phyloP scores from a whole-genome alignment of 2,797 vertebrate genomes.

The Xyrichtys novacula region DNA sequence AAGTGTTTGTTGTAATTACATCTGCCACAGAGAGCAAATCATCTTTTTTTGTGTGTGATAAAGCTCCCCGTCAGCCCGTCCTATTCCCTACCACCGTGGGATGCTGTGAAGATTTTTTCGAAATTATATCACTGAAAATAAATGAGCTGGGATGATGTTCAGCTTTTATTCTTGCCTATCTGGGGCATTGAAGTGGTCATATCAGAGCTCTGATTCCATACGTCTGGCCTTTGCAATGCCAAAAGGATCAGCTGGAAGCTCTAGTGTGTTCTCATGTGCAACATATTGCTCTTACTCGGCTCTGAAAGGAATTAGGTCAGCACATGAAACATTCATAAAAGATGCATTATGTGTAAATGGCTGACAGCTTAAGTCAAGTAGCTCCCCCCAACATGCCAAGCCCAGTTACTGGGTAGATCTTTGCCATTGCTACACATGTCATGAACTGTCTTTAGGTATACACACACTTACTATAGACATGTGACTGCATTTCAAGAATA shows the following conservation, averaged over 20 bases:
- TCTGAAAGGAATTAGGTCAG: constrained; percentile 84
- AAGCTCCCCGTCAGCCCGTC: constrained; percentile 32
- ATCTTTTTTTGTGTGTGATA: constrained; percentile 34
- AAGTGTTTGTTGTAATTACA: constrained; percentile 70
- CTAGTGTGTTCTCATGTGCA: constrained; percentile 68
- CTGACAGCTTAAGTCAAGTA: constrained; percentile 71
- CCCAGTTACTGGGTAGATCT: constrained; percentile 61
- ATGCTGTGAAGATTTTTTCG: constrained; percentile 43
- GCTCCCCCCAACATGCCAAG: constrained; percentile 32
- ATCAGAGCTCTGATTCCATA: constrained; percentile 42
- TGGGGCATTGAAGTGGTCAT: constrained; percentile 39
- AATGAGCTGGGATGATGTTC: constrained; percentile 12
- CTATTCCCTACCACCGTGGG: constrained; percentile 38
- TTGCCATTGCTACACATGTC: constrained; percentile 11
- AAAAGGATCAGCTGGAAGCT: constrained; percentile 69
- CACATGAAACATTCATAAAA: constrained; percentile 83
- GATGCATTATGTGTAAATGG: constrained; percentile 78
- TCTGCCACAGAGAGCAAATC: constrained; percentile 42
- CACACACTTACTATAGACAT: not conserved
- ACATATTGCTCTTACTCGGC: constrained; percentile 72
- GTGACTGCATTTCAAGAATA: constrained; percentile 3
- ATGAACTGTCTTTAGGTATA: not conserved
- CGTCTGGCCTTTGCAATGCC: constrained; percentile 15
- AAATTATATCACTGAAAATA: constrained; percentile 40
- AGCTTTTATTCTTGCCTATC: constrained; percentile 24